These are phyloP conservation scores for Crax fasciolata DNA, from an alignment of 2,797 vertebrate genomes.

Conservation along the genomic window DNA sequence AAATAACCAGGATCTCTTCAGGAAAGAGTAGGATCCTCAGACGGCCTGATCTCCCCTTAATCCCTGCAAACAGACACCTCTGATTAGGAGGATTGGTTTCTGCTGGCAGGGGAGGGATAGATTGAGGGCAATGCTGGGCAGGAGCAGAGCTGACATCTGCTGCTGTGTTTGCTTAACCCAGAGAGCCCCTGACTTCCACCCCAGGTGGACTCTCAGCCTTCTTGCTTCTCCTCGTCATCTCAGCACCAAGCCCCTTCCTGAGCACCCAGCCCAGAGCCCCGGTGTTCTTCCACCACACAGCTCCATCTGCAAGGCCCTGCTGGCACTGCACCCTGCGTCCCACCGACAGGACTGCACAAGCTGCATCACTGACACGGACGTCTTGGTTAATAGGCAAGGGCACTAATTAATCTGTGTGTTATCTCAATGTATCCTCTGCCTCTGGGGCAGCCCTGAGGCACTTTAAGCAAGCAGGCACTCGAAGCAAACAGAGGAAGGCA, in stretches of 20 bases:
- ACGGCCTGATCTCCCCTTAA: background rate
- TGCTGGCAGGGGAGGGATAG: background rate
- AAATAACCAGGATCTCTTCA: slow-evolving; percentile 26
- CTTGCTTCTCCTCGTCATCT: background rate
- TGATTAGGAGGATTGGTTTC: slow-evolving; percentile 51
- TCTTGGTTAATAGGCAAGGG: slow-evolving; percentile 4
- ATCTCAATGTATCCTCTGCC: background rate
- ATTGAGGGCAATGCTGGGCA: slow-evolving; percentile 14
- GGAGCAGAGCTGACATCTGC: background rate
- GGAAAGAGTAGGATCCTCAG: slow-evolving; percentile 43
- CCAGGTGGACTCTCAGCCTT: background rate
- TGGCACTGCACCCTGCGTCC: background rate
- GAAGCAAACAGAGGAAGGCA: slow-evolving; percentile 9
- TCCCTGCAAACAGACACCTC: slow-evolving; percentile 65
- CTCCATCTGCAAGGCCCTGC: background rate
- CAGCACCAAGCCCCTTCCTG: background rate
- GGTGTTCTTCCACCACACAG: accelerated
- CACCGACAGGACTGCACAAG: background rate
- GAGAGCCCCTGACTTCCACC: background rate
- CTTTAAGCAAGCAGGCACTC: background rate
- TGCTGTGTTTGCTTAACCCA: background rate
- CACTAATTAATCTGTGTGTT: slow-evolving; percentile 41
- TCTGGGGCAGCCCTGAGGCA: background rate
- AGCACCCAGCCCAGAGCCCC: background rate
- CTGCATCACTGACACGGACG: background rate